Evolutionary conservation across 2,113 vertebrate species (phyloP).

Genomic region (Cyanistes caeruleus): DNA sequence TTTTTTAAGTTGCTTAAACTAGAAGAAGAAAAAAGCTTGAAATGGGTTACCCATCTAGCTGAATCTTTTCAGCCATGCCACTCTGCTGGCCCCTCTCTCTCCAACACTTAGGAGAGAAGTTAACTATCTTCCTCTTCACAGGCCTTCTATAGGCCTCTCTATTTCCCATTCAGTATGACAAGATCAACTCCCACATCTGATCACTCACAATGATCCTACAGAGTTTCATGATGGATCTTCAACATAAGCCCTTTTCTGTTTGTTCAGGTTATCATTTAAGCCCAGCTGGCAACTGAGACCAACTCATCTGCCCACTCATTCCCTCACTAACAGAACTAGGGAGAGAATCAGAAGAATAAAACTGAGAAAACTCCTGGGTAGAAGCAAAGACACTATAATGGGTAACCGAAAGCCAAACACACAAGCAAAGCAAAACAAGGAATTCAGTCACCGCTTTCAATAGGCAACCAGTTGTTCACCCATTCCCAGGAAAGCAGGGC

Average conservation of each 20-base stretch:
- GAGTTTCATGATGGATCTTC: not conserved
- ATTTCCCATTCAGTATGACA: not conserved
- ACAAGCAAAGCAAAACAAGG: not conserved
- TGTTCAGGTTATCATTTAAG: not conserved
- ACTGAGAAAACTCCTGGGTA: not conserved
- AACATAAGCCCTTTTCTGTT: not conserved
- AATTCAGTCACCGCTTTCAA: not conserved
- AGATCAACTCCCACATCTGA: not conserved
- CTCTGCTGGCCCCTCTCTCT: not conserved
- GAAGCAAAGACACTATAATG: not conserved
- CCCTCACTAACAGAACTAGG: not conserved
- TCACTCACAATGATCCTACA: not conserved
- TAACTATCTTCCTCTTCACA: not conserved
- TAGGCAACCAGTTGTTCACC: not conserved
- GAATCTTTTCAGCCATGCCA: not conserved
- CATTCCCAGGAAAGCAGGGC: not conserved
- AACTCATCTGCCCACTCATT: rapidly evolving
- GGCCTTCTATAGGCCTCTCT: not conserved
- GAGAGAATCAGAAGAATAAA: not conserved
- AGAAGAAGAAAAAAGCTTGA: not conserved
- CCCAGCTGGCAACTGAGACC: not conserved
- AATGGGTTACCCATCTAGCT: not conserved
- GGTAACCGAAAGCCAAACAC: rapidly evolving
- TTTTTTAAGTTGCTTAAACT: not conserved
- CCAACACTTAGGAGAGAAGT: not conserved